Conservation (phyloP, 2,797 vertebrate genomes). For the Nyctalus aviator region DNA sequence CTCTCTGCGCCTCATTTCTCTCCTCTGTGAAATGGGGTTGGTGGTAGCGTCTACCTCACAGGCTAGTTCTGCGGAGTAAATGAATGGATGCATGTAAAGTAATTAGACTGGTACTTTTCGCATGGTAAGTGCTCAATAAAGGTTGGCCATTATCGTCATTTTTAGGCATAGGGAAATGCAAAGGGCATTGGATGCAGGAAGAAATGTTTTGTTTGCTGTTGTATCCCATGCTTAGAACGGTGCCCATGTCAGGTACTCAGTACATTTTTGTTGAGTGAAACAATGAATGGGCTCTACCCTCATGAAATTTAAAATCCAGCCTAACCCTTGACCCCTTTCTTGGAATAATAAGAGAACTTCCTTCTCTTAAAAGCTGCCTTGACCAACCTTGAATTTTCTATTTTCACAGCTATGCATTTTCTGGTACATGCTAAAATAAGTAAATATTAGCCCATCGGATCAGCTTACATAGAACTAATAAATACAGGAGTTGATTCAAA, state of each 20-base stretch:
- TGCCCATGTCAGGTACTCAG: background rate
- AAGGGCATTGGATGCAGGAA: background rate
- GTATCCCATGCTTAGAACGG: background rate
- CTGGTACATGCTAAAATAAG: background rate
- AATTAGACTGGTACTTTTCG: background rate
- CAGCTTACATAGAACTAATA: background rate
- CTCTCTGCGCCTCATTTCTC: background rate
- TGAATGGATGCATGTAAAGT: background rate
- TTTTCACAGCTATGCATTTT: background rate
- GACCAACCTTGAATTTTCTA: background rate
- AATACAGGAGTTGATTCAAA: background rate
- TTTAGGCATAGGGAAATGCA: background rate
- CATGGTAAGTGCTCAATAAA: background rate
- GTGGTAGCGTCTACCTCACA: background rate
- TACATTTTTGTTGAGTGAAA: conserved; percentile 13
- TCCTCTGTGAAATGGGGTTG: background rate
- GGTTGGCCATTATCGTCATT: background rate
- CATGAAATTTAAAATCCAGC: background rate
- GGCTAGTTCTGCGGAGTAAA: background rate
- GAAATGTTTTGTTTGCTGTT: background rate
- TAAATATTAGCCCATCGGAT: background rate
- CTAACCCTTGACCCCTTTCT: background rate
- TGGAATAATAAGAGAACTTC: background rate
- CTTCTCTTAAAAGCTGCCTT: conserved; percentile 18
- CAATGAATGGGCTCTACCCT: background rate